phyloP scores from a whole-genome alignment of 1,140 invertebrate genomes.

The Panulirus ornatus region DNA sequence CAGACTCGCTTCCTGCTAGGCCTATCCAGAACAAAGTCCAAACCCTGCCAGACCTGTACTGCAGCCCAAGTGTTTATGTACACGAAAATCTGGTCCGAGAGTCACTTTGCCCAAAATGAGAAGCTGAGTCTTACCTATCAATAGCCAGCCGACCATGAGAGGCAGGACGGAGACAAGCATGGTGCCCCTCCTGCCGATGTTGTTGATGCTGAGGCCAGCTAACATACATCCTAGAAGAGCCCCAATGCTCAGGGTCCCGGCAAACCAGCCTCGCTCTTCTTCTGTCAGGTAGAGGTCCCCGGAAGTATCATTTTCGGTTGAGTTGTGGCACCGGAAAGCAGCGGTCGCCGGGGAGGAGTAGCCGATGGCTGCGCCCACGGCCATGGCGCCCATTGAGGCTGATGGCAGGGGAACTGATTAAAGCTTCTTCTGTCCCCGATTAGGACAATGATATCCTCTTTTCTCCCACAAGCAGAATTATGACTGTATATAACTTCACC shows the following conservation, averaged over 20 bases:
- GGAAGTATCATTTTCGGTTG: not conserved
- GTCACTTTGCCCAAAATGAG: not conserved
- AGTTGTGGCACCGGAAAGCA: not conserved
- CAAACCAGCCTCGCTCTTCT: conserved; percentile 34
- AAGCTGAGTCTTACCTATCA: conserved; percentile 81
- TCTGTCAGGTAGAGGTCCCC: not conserved
- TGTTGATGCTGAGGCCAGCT: conserved; percentile 87
- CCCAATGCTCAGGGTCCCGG: conserved; percentile 39
- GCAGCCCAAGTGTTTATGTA: too few relatives aligned
- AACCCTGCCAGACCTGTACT: too few relatives aligned
- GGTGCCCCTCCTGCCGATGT: conserved; percentile 88
- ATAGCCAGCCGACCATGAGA: conserved; percentile 88
- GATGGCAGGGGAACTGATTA: too few relatives aligned
- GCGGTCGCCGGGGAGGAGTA: not conserved
- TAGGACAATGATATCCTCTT: too few relatives aligned
- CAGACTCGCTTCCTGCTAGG: too few relatives aligned
- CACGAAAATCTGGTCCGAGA: too few relatives aligned
- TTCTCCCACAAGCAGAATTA: too few relatives aligned
- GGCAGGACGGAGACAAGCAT: conserved; percentile 88
- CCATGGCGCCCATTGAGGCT: conserved; percentile 2
- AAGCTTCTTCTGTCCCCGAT: too few relatives aligned
- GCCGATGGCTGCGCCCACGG: not conserved
- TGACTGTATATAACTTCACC: too few relatives aligned
- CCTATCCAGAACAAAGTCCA: too few relatives aligned
- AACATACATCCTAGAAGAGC: conserved; percentile 85